Conservation (phyloP, 2,888 invertebrate species). For the Oegoconia quadripuncta region DNA sequence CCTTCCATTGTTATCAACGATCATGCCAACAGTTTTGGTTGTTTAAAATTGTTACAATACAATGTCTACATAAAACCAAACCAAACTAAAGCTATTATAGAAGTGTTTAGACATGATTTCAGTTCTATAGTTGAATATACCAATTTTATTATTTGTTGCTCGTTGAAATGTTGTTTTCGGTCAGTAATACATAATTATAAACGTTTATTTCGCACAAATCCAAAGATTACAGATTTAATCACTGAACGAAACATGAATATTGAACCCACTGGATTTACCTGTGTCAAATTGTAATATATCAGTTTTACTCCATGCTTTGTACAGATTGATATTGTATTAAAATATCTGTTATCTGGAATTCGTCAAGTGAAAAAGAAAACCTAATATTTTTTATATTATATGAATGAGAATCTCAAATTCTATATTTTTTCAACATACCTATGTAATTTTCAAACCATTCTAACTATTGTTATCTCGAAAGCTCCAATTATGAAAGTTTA, state of each 20-base stretch:
- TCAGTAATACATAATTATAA: constrained; percentile 46
- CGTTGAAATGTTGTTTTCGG: constrained; percentile 48
- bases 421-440: constrained; percentile 33
- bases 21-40: neutral
- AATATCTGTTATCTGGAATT: too few species aligned
- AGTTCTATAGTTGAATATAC: constrained; percentile 9
- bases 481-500: constrained; percentile 26
- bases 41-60: neutral
- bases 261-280: constrained; percentile 38
- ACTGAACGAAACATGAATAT: too few species aligned
- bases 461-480: constrained; percentile 25
- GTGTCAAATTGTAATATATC: constrained; percentile 64
- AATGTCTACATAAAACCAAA: too few species aligned
- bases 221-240: constrained; percentile 43
- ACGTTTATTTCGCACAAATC: constrained; percentile 41
- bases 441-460: too few species aligned
- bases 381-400: too few species aligned
- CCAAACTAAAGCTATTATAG: too few species aligned
- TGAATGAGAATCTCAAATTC: too few species aligned
- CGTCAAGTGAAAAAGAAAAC: too few species aligned
- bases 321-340: neutral
- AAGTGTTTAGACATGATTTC: too few species aligned
- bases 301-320: constrained; percentile 19
- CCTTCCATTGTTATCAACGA: neutral
- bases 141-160: constrained; percentile 48